Conservation (phyloP, 2,888 invertebrate genomes). For the Myathropa florea region DNA sequence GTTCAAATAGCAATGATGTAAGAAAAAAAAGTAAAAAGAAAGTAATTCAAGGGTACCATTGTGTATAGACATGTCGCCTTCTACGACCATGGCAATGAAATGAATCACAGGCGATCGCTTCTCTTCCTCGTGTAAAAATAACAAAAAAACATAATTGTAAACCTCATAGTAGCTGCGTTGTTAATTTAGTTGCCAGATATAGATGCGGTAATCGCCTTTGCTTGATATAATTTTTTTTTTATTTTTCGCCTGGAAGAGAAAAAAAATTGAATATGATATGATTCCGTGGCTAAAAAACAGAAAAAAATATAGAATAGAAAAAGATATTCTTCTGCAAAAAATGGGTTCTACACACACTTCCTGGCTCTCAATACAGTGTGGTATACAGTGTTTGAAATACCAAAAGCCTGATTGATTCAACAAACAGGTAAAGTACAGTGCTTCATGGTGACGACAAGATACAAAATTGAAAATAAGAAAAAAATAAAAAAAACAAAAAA, state of each 20-base stretch:
- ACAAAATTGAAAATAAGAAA: conserved; percentile 28
- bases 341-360: conserved; percentile 67
- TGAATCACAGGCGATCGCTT: conserved; percentile 52
- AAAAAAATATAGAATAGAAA: conserved; percentile 42
- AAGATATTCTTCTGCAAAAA: conserved; percentile 51
- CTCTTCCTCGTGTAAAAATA: conserved; percentile 60
- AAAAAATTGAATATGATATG: conserved; percentile 31
- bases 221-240: conserved; percentile 26
- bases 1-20: conserved; percentile 66
- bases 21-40: conserved; percentile 34
- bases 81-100: conserved; percentile 10
- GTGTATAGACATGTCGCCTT: conserved; percentile 56
- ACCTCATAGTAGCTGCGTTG: neutral
- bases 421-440: conserved; percentile 71
- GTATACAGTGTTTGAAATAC: conserved; percentile 68
- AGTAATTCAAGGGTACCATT: conserved; percentile 50
- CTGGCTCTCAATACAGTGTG: conserved; percentile 69
- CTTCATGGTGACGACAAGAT: conserved; percentile 67
- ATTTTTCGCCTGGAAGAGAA: conserved; percentile 65
- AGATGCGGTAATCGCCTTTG: neutral
- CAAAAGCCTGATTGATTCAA: conserved; percentile 69
- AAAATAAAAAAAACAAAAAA: conserved; percentile 35
- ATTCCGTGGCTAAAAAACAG: conserved; percentile 48
- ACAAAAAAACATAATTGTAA: conserved; percentile 12
- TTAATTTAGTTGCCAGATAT: neutral